Evolutionary conservation across 2,797 vertebrate species (phyloP), one percentile per base, ranked within the genome.

Genomic region (Takifugu ocellatus): DNA sequence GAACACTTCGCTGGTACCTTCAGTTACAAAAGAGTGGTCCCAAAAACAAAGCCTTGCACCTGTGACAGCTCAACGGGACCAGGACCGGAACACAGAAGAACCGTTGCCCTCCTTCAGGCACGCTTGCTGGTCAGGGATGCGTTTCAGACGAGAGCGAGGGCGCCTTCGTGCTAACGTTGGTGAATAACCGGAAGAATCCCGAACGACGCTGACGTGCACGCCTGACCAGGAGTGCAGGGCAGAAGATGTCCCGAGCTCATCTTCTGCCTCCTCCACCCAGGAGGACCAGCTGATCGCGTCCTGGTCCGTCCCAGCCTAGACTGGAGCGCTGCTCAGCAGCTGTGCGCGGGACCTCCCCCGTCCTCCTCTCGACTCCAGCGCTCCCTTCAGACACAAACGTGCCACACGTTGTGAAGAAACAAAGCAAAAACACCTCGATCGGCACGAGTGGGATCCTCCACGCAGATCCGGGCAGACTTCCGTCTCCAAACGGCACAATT

Each of bases 251-350:
- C 68, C 16, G 9, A 62, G 60, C 53, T n/a, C 72, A 45, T 79
- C 66, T 52, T 63, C 68, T 60, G 59, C 63, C 66, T 66, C 59
- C 36, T 56, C 79, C 63, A 52, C 43, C 76, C 12, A 47, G 61
- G 14, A 63, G 63, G 75, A 85, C 73, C 63, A 60, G 21, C 21
- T 6, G 3, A 62, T 55, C 51, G 25, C 49, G 46, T 56, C 49
- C 52, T 0, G 29, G 42, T 15, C 57, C 56, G 55, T 47, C 81
- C 83, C 83, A 80, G 83, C 75, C 84, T 85, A 87, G 81, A 75
- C 80, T 84, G 81, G 75, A 89, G 84, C 87, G 90, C 90, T 90
- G 87, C 84, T 87, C 82, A 81, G 82, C 87, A 83, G 82, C 88
- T 90, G 90, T 87, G 87, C 70, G 78, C 66, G 82, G 71, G 58